Evolutionary conservation across 2,113 vertebrate species (phyloP).

Genomic region (Anser cygnoides): DNA sequence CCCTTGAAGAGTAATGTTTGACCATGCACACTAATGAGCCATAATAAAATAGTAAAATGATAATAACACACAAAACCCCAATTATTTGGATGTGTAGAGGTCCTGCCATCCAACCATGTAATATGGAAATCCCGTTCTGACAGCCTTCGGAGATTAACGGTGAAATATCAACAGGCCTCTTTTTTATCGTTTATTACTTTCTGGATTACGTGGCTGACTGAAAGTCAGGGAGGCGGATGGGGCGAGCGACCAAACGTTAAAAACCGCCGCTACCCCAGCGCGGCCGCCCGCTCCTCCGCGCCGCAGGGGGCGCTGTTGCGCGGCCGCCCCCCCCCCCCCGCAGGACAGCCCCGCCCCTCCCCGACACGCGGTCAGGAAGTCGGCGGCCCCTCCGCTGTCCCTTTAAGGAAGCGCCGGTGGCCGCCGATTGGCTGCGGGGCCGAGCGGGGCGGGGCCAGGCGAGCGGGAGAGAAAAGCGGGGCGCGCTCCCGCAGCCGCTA

Average conservation of each 20-base stretch:
- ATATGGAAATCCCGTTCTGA: accelerated
- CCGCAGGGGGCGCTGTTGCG: conserved; percentile 1
- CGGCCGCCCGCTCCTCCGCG: background rate
- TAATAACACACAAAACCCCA: accelerated
- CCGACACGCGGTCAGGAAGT: conserved; percentile 18
- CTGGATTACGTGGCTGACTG: no score
- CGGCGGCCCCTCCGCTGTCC: background rate
- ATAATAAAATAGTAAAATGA: background rate
- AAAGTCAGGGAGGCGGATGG: no score
- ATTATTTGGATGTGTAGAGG: accelerated
- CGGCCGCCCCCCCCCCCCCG: background rate
- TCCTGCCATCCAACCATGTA: accelerated
- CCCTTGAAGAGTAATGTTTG: background rate
- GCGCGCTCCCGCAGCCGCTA: background rate
- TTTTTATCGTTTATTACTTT: background rate
- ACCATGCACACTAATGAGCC: background rate
- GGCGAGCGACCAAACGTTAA: no score
- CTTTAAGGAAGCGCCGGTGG: background rate
- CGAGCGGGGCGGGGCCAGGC: background rate
- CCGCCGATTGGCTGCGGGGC: background rate
- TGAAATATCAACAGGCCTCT: background rate
- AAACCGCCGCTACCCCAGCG: background rate
- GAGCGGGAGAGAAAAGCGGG: background rate
- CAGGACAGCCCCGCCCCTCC: no score
- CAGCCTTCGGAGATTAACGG: no score